Percentiles rank a stretch among this genome's conserved stretches.
Evolutionary conservation across 2,888 invertebrate genomes (phyloP).

Genomic region (Dynastes grantii): DNA sequence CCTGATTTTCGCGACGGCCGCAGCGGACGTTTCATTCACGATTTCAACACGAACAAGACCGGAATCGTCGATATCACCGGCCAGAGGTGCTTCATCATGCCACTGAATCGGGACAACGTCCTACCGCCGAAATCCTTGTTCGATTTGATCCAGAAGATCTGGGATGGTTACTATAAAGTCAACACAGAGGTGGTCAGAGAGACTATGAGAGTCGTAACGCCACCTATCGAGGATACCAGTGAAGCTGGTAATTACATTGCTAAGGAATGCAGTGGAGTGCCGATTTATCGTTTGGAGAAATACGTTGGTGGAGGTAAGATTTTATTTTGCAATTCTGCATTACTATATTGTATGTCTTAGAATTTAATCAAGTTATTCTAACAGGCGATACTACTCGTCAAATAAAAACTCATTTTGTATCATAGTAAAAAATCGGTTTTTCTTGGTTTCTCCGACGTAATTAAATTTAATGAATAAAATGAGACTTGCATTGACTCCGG

Average conservation of each 20-base stretch:
- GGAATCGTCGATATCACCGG: constrained; percentile 71
- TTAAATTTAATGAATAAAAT: no score
- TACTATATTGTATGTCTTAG: no score
- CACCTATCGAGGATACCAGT: constrained; percentile 78
- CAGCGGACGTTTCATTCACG: constrained; percentile 91
- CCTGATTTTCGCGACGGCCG: constrained; percentile 88
- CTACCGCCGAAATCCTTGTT: constrained; percentile 85
- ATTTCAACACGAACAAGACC: constrained; percentile 85
- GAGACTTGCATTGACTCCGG: no score
- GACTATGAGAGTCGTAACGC: constrained; percentile 83
- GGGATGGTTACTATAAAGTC: constrained; percentile 85
- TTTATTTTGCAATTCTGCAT: background rate
- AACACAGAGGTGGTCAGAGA: constrained; percentile 85
- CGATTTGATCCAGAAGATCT: constrained; percentile 87
- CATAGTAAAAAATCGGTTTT: no score
- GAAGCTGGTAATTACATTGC: constrained; percentile 81
- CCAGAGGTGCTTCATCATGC: constrained; percentile 91
- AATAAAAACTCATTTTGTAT: no score
- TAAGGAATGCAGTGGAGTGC: constrained; percentile 79
- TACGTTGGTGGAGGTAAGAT: constrained; percentile 77
- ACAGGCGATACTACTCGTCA: no score
- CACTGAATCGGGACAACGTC: constrained; percentile 84
- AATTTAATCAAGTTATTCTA: no score
- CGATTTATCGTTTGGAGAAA: constrained; percentile 83
- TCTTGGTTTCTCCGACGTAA: no score